Conservation (phyloP, 2,888 invertebrate species). For the Xanthorhoe spadicearia region DNA sequence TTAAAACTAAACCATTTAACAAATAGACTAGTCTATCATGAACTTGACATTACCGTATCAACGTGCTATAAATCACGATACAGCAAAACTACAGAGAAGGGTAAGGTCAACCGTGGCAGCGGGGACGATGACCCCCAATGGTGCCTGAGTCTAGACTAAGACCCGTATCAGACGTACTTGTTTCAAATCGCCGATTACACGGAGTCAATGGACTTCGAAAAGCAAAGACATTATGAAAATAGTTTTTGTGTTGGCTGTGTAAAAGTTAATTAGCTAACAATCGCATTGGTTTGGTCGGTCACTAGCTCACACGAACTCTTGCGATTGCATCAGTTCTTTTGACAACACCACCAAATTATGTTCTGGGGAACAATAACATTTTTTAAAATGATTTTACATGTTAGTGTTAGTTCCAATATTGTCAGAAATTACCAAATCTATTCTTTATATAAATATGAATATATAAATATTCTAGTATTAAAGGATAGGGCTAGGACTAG, state of each 20-base stretch:
- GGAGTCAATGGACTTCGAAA: conserved; percentile 5
- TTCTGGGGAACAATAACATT: too few relatives aligned
- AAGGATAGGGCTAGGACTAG: too few relatives aligned
- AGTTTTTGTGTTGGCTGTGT: background rate
- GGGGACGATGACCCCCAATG: conserved; percentile 21
- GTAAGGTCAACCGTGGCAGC: conserved; percentile 28
- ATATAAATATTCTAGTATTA: background rate
- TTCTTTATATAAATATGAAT: background rate
- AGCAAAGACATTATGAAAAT: background rate
- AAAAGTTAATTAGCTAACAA: background rate
- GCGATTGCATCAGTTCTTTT: too few relatives aligned
- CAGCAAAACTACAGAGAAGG: conserved; percentile 20
- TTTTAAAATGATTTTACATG: too few relatives aligned
- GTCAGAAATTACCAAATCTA: too few relatives aligned
- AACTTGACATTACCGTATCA: conserved; percentile 11
- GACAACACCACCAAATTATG: too few relatives aligned
- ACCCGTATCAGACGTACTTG: conserved; percentile 20
- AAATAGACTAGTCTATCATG: background rate
- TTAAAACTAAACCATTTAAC: background rate
- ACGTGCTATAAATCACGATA: conserved; percentile 15
- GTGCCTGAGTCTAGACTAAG: conserved; percentile 27
- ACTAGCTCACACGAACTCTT: background rate
- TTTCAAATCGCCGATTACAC: conserved; percentile 7
- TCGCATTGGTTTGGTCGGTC: background rate
- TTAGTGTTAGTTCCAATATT: too few relatives aligned